A percentile compares a stretch with the other conserved stretches of the same genome.
Evolutionary conservation across 2,797 vertebrate species (phyloP).

Genomic region (Borostomias antarcticus): DNA sequence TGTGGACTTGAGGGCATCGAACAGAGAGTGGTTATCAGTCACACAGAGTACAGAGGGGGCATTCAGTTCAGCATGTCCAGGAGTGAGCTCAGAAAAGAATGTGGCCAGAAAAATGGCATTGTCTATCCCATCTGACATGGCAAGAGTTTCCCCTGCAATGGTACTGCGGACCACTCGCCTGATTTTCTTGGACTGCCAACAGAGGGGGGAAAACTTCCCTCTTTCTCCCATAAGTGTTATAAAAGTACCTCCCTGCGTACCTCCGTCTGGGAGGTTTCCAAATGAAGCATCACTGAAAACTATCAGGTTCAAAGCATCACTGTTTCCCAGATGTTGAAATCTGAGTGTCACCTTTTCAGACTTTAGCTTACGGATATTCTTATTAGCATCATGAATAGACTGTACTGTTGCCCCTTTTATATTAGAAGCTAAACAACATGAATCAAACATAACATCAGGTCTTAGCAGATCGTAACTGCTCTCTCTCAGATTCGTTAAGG

Average conservation of each 20-base stretch:
- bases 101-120: constrained; percentile 9
- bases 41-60: constrained; percentile 3
- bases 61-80: background rate
- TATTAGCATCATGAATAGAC: constrained; percentile 20
- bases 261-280: constrained; percentile 37
- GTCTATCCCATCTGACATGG: constrained; percentile 18
- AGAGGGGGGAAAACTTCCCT: constrained; percentile 18
- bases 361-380: constrained; percentile 23
- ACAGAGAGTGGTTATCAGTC: constrained; percentile 17
- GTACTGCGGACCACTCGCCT: constrained; percentile 10
- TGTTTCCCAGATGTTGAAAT: constrained; percentile 32
- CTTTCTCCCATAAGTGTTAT: constrained; percentile 26
- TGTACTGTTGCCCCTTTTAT: constrained; percentile 32
- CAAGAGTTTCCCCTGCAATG: constrained; percentile 10
- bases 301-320: constrained; percentile 22
- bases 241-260: constrained; percentile 13
- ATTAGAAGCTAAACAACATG: no score
- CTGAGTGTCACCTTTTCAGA: constrained; percentile 27
- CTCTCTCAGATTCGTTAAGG: no score
- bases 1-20: constrained; percentile 14
- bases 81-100: constrained; percentile 14
- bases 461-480: no score
- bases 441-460: no score
- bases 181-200: constrained; percentile 19
- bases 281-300: constrained; percentile 38